Percentiles rank a stretch among this genome's conserved stretches.
These are phyloP conservation scores for Agonopterix arenella DNA, from an alignment of 2,888 invertebrate genomes.

Conservation along the genomic window DNA sequence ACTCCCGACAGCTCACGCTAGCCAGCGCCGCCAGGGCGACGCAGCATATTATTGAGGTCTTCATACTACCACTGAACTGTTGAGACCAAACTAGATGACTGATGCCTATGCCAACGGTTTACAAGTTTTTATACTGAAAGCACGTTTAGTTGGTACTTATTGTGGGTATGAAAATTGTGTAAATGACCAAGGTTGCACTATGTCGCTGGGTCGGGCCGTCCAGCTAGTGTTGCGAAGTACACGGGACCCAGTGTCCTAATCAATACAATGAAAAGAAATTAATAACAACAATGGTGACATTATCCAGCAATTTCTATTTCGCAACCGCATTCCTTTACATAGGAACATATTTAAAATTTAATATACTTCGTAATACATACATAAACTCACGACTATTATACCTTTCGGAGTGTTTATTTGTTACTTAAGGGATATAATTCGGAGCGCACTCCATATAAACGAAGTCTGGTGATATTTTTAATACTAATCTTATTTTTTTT, in stretches of 20 bases:
- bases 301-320: no score
- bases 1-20: conserved; percentile 70
- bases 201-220: conserved; percentile 32
- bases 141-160: conserved; percentile 40
- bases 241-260: conserved; percentile 38
- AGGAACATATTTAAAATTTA: no score
- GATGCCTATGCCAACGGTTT: conserved; percentile 39
- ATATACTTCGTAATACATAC: no score
- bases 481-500: no score
- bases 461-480: no score
- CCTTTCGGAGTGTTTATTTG: no score
- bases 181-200: conserved; percentile 66
- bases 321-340: no score
- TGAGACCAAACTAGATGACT: conserved; percentile 47
- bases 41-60: conserved; percentile 52
- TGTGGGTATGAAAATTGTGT: conserved; percentile 63
- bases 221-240: conserved; percentile 50
- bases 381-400: no score
- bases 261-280: conserved; percentile 20
- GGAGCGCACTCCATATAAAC: no score
- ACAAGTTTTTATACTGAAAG: conserved; percentile 63
- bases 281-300: no score
- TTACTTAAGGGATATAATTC: no score
- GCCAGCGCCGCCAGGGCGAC: conserved; percentile 70
- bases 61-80: conserved; percentile 54